phyloP scores from a whole-genome alignment of 2,797 vertebrate species.

The Semotilus atromaculatus region DNA sequence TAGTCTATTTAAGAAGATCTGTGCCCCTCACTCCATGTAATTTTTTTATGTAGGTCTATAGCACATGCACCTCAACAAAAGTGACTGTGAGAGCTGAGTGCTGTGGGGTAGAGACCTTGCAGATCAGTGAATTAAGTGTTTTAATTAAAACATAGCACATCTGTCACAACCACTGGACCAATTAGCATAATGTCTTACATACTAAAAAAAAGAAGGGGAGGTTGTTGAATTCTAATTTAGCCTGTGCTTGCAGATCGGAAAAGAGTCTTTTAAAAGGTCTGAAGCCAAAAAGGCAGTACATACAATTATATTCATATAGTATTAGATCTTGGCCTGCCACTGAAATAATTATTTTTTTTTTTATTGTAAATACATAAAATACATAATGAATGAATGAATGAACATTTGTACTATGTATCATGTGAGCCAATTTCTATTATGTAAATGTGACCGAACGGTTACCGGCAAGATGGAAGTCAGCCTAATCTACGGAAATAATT shows the following conservation, averaged over 20 bases:
- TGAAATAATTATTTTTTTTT: no score
- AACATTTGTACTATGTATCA: background rate
- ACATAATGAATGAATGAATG: background rate
- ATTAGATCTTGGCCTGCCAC: background rate
- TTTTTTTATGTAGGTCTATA: background rate
- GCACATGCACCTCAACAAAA: constrained; percentile 35
- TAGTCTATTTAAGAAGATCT: constrained; percentile 5
- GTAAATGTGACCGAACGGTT: no score
- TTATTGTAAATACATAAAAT: background rate
- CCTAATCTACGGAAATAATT: no score
- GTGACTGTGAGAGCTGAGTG: constrained; percentile 27
- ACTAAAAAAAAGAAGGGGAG: constrained; percentile 48
- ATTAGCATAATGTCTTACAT: constrained; percentile 63
- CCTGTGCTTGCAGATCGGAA: constrained; percentile 19
- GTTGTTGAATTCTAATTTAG: constrained; percentile 51
- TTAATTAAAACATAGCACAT: constrained; percentile 65
- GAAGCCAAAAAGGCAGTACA: constrained; percentile 14
- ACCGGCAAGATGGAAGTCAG: no score
- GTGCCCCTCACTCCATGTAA: no score
- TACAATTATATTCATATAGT: background rate
- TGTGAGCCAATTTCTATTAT: constrained; percentile 25
- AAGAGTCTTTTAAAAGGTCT: constrained; percentile 37
- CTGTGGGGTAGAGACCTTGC: constrained; percentile 49
- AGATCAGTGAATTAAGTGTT: constrained; percentile 48
- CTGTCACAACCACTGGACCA: constrained; percentile 60